Conservation (phyloP, 2,888 invertebrate genomes). For the Patella caerulea region DNA sequence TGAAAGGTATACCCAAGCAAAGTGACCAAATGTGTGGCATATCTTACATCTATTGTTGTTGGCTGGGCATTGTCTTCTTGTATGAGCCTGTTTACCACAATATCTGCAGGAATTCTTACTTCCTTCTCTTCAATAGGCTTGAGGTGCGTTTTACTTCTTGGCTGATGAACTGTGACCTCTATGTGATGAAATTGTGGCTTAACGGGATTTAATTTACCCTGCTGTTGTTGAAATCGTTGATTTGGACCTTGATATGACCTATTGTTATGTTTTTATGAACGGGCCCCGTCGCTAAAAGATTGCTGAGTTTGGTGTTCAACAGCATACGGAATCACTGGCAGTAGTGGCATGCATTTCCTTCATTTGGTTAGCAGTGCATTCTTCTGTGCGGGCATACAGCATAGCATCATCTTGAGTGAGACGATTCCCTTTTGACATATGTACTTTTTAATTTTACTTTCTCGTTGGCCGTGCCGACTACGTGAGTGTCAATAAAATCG, state of each 20-base stretch:
- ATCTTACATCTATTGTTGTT: slow-evolving; percentile 1
- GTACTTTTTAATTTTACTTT: background rate
- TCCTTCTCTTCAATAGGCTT: too few species aligned
- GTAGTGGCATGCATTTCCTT: background rate
- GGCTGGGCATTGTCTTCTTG: slow-evolving; percentile 8
- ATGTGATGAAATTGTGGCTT: too few species aligned
- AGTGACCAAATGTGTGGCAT: slow-evolving; percentile 3
- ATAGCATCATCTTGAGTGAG: slow-evolving; percentile 3
- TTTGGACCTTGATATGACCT: too few species aligned
- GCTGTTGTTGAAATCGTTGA: too few species aligned
- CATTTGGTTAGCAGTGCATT: background rate
- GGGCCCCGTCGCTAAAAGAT: too few species aligned
- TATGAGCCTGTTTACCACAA: background rate
- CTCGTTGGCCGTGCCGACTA: background rate
- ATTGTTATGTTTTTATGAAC: too few species aligned
- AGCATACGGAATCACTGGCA: too few species aligned
- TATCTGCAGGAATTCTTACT: background rate
- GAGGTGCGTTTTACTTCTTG: too few species aligned
- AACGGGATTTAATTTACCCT: too few species aligned
- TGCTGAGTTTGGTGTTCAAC: too few species aligned
- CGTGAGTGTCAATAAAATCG: background rate
- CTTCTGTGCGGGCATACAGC: background rate
- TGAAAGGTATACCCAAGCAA: background rate
- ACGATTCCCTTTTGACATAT: background rate
- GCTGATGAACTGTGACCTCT: too few species aligned